Evolutionary conservation across 2,797 vertebrate genomes (phyloP).

Genomic region (Crocodylus rhombifer): DNA sequence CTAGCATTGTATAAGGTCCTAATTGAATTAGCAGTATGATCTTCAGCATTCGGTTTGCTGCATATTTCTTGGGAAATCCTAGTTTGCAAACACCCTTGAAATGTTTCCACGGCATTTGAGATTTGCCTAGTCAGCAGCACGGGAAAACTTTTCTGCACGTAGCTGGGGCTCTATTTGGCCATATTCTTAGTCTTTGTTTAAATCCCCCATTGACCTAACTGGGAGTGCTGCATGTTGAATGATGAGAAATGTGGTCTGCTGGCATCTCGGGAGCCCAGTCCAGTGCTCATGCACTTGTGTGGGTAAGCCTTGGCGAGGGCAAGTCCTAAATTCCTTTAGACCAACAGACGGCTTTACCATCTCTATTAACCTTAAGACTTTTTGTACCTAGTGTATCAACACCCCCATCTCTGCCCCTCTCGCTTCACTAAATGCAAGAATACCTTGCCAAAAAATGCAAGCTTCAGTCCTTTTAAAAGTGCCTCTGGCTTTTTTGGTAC

Average conservation of each 20-base stretch:
- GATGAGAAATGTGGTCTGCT: not conserved
- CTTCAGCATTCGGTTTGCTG: not conserved
- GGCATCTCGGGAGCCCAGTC: not conserved
- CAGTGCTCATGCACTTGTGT: not conserved
- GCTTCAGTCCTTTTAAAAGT: not conserved
- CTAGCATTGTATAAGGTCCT: not conserved
- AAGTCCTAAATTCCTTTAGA: slow-evolving; percentile 34
- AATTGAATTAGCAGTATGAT: not conserved
- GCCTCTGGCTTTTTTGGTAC: not conserved
- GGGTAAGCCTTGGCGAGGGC: not conserved
- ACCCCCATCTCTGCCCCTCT: not conserved
- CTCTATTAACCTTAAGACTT: not conserved
- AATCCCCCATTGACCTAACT: not conserved
- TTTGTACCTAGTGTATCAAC: not conserved
- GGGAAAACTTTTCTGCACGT: not conserved
- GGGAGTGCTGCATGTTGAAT: not conserved
- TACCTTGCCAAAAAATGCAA: not conserved
- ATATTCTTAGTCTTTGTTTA: not conserved
- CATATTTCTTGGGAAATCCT: not conserved
- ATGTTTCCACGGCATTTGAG: not conserved
- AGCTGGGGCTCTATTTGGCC: not conserved
- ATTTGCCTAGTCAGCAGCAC: not conserved
- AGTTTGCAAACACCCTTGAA: not conserved
- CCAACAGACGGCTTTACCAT: not conserved
- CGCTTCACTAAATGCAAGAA: not conserved